Evolutionary conservation across 2,113 vertebrate species (phyloP), one percentile per base, ranked within the genome.

Genomic region (Procavia capensis): DNA sequence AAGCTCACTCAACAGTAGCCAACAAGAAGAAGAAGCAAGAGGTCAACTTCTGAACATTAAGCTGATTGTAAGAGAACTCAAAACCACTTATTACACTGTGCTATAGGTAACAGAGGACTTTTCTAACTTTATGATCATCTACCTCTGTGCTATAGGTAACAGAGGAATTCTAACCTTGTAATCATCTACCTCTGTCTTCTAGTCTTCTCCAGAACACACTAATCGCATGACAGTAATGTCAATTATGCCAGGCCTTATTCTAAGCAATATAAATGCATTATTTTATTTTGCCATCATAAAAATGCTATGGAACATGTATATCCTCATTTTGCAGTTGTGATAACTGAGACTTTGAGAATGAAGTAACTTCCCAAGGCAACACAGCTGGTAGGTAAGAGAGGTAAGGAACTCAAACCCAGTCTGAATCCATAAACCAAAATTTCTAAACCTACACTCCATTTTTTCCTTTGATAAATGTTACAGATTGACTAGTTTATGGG

Each of bases 41-140:
- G 81, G 31, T 43, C 74, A 80, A 16, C 64, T 78, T 95, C 47
- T 74, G 50, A 54, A 92, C 61, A 70, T 80, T 94, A 87, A 96
- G 89, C 81, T 63, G 24, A 75, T 54, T 88, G 10, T 88, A 63
- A 91, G 47, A 85, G 90, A 90, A 70, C 11, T 54, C 4, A 68
- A 68, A 39, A 94, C 78, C 36, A 50, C n/a, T 91, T 83, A 54
- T 9, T 68, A 39, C 29, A 50, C 54, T 63, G 27, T 36, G n/a
- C n/a, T 82, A 54, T 29, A 88, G 54, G 54, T 82, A 85, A 50
- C 41, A 90, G 50, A 70, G 41, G 91, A 66, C n/a, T n/a, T 54
- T 74, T 85, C 27, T 78, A 70, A 76, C n/a, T 90, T 85, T 74
- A 61, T 84, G 84, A 86, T 47, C 39, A 85, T 50, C 59, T 45